phyloP scores from a whole-genome alignment of 2,888 invertebrate species.

The Tenthredo amoena region DNA sequence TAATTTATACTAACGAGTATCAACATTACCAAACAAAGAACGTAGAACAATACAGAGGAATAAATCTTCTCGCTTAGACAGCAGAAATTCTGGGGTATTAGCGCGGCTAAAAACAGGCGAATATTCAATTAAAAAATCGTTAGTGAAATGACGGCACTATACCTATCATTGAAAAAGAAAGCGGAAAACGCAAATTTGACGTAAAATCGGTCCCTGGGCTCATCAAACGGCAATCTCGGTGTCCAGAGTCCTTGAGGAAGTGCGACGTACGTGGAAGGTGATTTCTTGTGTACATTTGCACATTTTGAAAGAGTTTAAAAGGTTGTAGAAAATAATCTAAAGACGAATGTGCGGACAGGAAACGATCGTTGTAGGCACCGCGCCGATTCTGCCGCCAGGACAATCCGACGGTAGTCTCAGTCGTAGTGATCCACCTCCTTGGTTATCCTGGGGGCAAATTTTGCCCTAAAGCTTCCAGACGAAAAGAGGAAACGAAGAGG shows the following conservation, averaged over 20 bases:
- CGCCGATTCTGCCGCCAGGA: conserved; percentile 23
- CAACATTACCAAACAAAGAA: conserved; percentile 11
- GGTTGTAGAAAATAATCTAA: neutral
- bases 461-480: conserved; percentile 43
- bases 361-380: conserved; percentile 22
- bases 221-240: too few relatives aligned
- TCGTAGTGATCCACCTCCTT: conserved; percentile 36
- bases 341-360: conserved; percentile 34
- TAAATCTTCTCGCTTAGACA: conserved; percentile 18
- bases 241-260: neutral
- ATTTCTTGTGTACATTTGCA: neutral
- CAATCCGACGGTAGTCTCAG: conserved; percentile 41
- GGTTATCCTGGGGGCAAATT: conserved; percentile 46
- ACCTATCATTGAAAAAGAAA: neutral
- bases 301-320: neutral
- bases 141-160: neutral
- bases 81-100: conserved; percentile 18
- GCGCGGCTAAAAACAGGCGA: conserved; percentile 14
- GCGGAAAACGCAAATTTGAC: neutral
- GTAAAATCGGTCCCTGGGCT: neutral
- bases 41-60: conserved; percentile 2
- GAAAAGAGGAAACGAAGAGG: conserved; percentile 38
- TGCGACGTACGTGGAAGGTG: neutral
- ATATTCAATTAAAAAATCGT: conserved; percentile 45
- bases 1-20: conserved; percentile 15